phyloP scores from a whole-genome alignment of 2,888 invertebrate species.

The Cephus runcator region DNA sequence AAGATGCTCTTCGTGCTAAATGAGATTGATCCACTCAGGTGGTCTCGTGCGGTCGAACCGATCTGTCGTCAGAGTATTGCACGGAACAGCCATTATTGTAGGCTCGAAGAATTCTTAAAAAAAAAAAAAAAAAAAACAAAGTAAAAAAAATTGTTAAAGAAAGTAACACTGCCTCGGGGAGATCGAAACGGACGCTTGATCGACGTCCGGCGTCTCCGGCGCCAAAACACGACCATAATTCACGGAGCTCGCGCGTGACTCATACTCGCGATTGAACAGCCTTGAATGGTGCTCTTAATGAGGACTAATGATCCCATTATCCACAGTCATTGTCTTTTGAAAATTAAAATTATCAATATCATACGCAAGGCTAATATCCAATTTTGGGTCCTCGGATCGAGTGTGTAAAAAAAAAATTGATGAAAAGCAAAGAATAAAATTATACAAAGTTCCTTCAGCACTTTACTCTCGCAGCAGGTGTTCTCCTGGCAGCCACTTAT shows the following conservation, averaged over 20 bases:
- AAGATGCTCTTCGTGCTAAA: background rate
- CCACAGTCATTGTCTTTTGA: background rate
- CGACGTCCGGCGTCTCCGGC: background rate
- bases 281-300: background rate
- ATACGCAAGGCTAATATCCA: background rate
- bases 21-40: background rate
- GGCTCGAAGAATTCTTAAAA: background rate
- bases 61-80: background rate
- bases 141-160: background rate
- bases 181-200: background rate
- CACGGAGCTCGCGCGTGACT: background rate
- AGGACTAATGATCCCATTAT: background rate
- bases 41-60: background rate
- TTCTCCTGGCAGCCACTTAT: background rate
- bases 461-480: background rate
- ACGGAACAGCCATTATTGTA: background rate
- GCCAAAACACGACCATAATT: background rate
- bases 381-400: background rate
- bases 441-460: background rate
- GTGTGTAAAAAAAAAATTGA: background rate
- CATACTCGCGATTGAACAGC: background rate
- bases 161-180: background rate
- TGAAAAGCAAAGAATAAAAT: background rate
- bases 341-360: background rate
- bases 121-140: background rate